These are phyloP conservation scores for Dromius quadrimaculatus DNA, from an alignment of 2,888 invertebrate genomes.

Conservation along the genomic window DNA sequence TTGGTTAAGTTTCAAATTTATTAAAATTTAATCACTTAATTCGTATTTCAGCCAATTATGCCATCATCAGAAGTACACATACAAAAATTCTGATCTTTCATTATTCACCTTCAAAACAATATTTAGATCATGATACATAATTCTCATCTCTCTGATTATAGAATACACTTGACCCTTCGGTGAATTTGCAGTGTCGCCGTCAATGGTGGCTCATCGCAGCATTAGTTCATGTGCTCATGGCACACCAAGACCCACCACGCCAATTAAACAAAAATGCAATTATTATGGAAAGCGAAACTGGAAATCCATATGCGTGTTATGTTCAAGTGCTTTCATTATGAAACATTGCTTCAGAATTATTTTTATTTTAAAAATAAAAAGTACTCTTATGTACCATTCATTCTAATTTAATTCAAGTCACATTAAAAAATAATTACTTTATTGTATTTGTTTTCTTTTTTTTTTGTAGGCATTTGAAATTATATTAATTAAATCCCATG, in stretches of 20 bases:
- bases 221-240: constrained; percentile 26
- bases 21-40: no score
- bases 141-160: no score
- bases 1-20: no score
- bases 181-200: neutral
- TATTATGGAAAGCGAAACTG: constrained; percentile 35
- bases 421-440: constrained; percentile 34
- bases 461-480: neutral
- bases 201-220: constrained; percentile 11
- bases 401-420: constrained; percentile 33
- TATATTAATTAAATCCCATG: constrained; percentile 25
- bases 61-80: no score
- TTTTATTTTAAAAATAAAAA: constrained; percentile 30
- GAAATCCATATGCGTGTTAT: constrained; percentile 35
- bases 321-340: constrained; percentile 31
- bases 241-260: constrained; percentile 34
- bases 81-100: no score
- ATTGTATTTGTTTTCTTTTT: constrained; percentile 34
- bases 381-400: constrained; percentile 15
- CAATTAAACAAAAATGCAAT: constrained; percentile 37
- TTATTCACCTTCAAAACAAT: no score
- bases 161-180: neutral
- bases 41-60: no score
- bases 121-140: no score
- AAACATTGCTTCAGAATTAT: constrained; percentile 24